These are phyloP conservation scores for Poliocrania exsul DNA, from an alignment of 2,797 vertebrate species.

Conservation along the genomic window DNA sequence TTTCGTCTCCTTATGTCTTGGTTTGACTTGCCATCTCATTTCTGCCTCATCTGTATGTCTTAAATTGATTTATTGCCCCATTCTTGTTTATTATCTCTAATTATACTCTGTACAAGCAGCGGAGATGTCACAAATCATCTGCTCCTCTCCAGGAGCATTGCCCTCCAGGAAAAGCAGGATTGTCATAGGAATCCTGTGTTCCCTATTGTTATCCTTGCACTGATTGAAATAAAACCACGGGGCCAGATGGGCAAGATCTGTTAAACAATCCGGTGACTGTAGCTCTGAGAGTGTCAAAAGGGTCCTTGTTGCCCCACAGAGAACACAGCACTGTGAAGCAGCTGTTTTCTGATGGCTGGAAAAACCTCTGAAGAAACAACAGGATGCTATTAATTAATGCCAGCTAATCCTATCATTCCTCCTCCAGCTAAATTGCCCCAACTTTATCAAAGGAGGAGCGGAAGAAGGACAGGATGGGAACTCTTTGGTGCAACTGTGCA, in stretches of 20 bases:
- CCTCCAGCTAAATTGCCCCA: background rate
- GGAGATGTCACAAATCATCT: background rate
- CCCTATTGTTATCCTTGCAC: background rate
- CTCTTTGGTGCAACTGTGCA: background rate
- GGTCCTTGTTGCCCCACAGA: background rate
- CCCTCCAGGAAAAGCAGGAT: background rate
- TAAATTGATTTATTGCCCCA: background rate
- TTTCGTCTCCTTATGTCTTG: background rate
- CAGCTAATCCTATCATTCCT: background rate
- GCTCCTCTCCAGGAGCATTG: background rate
- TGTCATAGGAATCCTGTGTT: background rate
- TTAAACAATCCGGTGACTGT: background rate
- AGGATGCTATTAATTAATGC: constrained; percentile 6
- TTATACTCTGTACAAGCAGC: background rate
- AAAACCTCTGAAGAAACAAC: constrained; percentile 1
- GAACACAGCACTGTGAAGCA: background rate
- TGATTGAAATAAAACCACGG: background rate
- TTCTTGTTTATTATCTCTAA: background rate
- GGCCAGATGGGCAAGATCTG: constrained; percentile 31
- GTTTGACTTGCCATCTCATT: background rate
- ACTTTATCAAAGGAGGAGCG: background rate
- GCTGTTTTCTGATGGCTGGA: background rate
- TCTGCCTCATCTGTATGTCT: background rate
- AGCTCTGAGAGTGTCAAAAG: background rate
- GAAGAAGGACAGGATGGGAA: background rate